Base-by-base conservation (phyloP, 2,797 vertebrate genomes). In the Pseudotriccus pelzelni region DNA sequence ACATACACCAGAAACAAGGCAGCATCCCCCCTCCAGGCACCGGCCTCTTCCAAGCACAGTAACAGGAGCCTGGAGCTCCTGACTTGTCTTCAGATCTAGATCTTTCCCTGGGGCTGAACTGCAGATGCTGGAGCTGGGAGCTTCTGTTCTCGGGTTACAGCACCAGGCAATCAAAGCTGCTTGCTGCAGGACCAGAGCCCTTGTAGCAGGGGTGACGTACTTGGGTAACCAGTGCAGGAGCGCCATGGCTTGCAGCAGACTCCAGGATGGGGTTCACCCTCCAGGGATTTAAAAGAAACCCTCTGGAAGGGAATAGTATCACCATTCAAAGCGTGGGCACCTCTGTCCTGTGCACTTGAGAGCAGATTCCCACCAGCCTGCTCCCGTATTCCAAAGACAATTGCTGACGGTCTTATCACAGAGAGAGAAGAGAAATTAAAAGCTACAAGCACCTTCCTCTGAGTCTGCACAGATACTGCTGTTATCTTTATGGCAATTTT, bases 401-500 rank as follows among this genome's bases (percentile, higher is more conserved):
- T 7, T 34, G 16, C 27, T 28, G 16, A 4, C 34, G 63, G 30
- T 23, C 56, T 43, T 21, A 4, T 12, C n/a, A 8, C 7, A 34
- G 68, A 47, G 32, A 15, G 28, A 56, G 21, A 82, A 37, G n/a
- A 78, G 41, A 47, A 50, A n/a, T 30, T 9, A 69, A 70, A 85
- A 91, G 30, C 60, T 43, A 30, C 27, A 22, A 63, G 37, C 30
- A 52, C 7, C 41, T 47, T 86, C 46, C 32, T 76, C 21, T 5
- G 13, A 74, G 28, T 44, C 20, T 10, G 9, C 53, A 46, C 10
- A 83, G 41, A 37, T 12, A 39, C 52, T 80, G 91, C 67, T 60
- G 47, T 80, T 96, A 75, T 56, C n/a, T 83, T 63, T n/a, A 60
- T n/a, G 34, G 62, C 49, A 70, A 21, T 24, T 85, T 77, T 55